Evolutionary conservation across 1,140 invertebrate species (phyloP).

Genomic region (Pseudobourletiella spinata): DNA sequence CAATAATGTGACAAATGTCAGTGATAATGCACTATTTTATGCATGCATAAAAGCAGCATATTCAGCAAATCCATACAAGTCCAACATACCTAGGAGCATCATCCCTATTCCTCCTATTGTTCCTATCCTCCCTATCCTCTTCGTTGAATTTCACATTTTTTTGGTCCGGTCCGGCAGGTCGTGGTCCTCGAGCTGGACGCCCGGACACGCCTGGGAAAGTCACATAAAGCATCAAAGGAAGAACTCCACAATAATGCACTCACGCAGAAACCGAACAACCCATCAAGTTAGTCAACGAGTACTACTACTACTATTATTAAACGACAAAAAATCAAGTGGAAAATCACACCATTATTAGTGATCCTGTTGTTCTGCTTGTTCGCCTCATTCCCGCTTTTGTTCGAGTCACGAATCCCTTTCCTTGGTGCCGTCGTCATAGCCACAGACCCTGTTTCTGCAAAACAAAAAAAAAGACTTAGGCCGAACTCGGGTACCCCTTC

Average conservation of each 20-base stretch:
- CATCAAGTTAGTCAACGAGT: too few relatives aligned
- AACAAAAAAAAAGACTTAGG: constrained; percentile 1
- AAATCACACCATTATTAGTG: background rate
- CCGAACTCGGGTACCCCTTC: background rate
- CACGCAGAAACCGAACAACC: too few relatives aligned
- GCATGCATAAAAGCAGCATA: too few relatives aligned
- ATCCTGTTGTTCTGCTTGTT: constrained; percentile 1
- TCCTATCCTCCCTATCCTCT: constrained; percentile 59
- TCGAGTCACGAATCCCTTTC: constrained; percentile 34
- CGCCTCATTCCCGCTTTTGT: constrained; percentile 20
- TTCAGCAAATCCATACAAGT: too few relatives aligned
- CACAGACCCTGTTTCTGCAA: constrained; percentile 16
- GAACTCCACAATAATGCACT: too few relatives aligned
- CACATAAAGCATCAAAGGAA: background rate
- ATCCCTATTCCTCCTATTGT: constrained; percentile 62
- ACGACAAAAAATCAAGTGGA: too few relatives aligned
- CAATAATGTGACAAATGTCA: background rate
- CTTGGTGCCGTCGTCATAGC: constrained; percentile 1
- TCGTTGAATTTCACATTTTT: constrained; percentile 46
- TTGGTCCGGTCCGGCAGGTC: constrained; percentile 29
- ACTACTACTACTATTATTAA: background rate
- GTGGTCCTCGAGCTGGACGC: constrained; percentile 39
- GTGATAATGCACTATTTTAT: too few relatives aligned
- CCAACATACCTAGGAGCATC: constrained; percentile 48
- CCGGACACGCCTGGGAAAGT: background rate